A percentile compares a stretch with the other conserved stretches of the same genome.
Evolutionary conservation across 2,888 invertebrate genomes (phyloP).

Genomic region (Eristalis tenax): DNA sequence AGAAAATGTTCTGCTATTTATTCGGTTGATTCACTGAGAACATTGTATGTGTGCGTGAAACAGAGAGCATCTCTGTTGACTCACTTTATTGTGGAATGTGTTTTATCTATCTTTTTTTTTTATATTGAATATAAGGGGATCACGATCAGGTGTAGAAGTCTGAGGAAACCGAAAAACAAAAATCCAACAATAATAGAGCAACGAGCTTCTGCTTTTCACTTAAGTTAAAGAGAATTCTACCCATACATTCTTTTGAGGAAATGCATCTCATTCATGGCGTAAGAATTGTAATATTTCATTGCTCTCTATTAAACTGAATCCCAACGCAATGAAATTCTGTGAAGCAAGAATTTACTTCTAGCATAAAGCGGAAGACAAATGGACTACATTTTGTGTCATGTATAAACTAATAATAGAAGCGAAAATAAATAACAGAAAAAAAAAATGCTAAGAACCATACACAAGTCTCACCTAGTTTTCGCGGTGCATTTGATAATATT

Average conservation of each 20-base stretch:
- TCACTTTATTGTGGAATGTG: conserved; percentile 33
- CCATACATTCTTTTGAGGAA: background rate
- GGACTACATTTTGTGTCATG: conserved; percentile 51
- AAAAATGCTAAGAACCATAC: conserved; percentile 6
- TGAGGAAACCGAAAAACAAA: background rate
- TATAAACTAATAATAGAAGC: conserved; percentile 48
- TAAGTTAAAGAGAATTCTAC: background rate
- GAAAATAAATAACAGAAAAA: conserved; percentile 30
- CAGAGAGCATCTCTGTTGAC: conserved; percentile 31
- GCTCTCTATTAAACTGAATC: conserved; percentile 9
- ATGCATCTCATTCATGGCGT: background rate
- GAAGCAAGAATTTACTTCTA: background rate
- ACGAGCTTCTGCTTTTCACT: background rate
- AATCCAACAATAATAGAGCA: background rate
- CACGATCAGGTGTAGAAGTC: conserved; percentile 31
- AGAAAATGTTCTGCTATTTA: conserved; percentile 59
- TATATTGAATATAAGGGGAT: conserved; percentile 10
- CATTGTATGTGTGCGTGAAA: conserved; percentile 38
- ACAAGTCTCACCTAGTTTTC: conserved; percentile 46
- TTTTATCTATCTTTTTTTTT: conserved; percentile 7
- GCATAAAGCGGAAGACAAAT: conserved; percentile 36
- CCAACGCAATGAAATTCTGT: background rate
- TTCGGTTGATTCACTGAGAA: conserved; percentile 44
- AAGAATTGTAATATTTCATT: conserved; percentile 6
- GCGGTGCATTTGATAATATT: conserved; percentile 14